Evolutionary conservation across 2,113 vertebrate species (phyloP).

Genomic region (Amphiprion ocellaris): DNA sequence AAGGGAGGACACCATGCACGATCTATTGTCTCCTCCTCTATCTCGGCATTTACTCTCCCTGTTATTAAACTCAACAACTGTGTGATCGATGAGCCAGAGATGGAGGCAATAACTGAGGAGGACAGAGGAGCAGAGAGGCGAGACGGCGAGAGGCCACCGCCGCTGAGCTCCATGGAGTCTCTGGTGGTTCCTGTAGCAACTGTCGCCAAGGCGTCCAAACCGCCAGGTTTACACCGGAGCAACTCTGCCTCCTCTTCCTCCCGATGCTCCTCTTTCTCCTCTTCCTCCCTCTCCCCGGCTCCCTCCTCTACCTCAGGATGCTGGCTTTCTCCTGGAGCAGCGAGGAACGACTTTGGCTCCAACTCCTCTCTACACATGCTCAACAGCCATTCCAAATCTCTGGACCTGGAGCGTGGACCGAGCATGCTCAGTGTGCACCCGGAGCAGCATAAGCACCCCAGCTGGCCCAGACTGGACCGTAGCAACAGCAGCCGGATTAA

Average conservation of each 20-base stretch:
- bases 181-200: slow-evolving; percentile 87
- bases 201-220: slow-evolving; percentile 88
- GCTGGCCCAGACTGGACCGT: slow-evolving; percentile 96
- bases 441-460: slow-evolving; percentile 96
- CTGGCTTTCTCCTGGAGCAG: slow-evolving; percentile 93
- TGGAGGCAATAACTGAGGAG: slow-evolving; percentile 95
- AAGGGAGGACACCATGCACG: slow-evolving; percentile 90
- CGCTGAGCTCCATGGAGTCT: slow-evolving; percentile 89
- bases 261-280: slow-evolving; percentile 83
- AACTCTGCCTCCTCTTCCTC: slow-evolving; percentile 87
- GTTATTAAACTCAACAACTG: slow-evolving; percentile 99
- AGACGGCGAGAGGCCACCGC: slow-evolving; percentile 83
- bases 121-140: slow-evolving; percentile 79
- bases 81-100: slow-evolving; percentile 96
- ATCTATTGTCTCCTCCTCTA: slow-evolving; percentile 96
- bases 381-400: slow-evolving; percentile 95
- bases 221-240: slow-evolving; percentile 82
- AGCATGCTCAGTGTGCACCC: slow-evolving; percentile 91
- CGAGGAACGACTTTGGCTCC: slow-evolving; percentile 94
- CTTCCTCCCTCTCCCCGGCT: slow-evolving; percentile 82
- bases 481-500: slow-evolving; percentile 85
- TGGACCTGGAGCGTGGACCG: slow-evolving; percentile 91
- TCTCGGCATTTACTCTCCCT: slow-evolving; percentile 96
- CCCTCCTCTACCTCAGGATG: slow-evolving; percentile 88
- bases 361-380: slow-evolving; percentile 94